Evolutionary conservation across 1,140 invertebrate genomes (phyloP), one percentile per base, ranked within the genome.

Genomic region (Pseudomyrmex sp.): DNA sequence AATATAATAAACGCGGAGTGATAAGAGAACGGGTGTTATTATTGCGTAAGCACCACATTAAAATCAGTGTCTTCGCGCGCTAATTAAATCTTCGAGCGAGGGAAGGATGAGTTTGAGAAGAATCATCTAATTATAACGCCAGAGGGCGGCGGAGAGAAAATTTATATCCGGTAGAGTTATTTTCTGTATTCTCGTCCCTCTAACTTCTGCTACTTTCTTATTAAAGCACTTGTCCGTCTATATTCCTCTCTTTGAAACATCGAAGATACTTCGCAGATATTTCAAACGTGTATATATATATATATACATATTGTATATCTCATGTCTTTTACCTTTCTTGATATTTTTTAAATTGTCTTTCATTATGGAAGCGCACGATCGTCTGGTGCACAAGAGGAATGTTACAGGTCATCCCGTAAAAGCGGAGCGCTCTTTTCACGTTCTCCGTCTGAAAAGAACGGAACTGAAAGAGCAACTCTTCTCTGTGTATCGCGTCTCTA

Each of bases 11-110:
- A 63, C 23, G 13, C 13, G 35, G 10, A 26, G 56, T 9, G 23
- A 80, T 18, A 35, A 10, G 44, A 4, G 20, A 59, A 61, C 23
- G 12, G 20, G 20, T 7, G 35, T 35, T 35, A 70, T 70, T 59
- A 79, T 20, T 26, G 10, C 46, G 15, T 20, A 70, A 70, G 10
- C n/a, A 52, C 12, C 20, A 35, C 35, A 58, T 80, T 80, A 80
- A 72, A 80, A 72, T 80, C 72, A 80, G n/a, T 72, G 50, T 62
- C 66, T 10, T 48, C 54, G 56, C 54, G 54, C 15, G 76, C 66
- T 72, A 80, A 80, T 72, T 72, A 72, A 72, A 23, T 2, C 50
- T 23, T n/a, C 15, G 15, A 15, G 20, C 15, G 44, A 46, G 20
- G 5, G 46, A 18, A n/a, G 10, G 54, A 61, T 48, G 48, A 59